Evolutionary conservation across 2,113 vertebrate genomes (phyloP), one percentile per base, ranked within the genome.

Genomic region (Brachypodius melanocephalos): DNA sequence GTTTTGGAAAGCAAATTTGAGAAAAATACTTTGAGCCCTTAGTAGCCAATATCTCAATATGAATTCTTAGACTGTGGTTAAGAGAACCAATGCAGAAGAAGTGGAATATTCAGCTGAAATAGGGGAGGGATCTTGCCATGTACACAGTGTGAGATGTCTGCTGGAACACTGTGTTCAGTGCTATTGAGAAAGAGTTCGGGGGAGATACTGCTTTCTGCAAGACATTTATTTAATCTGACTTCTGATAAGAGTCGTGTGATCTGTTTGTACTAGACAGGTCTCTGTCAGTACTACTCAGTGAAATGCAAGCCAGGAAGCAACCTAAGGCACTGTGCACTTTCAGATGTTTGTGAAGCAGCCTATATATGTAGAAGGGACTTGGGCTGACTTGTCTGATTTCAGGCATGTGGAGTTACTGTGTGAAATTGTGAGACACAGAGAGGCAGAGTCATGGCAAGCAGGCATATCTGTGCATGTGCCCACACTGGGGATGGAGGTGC

Each of bases 171-270:
- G 72, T 38, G 75, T 90, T 92, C 90, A 62, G 72, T 63, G 80
- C 71, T 66, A 25, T 57, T 55, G 49, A 75, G 71, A 88, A 83
- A 57, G 67, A 69, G 82, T 95, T 95, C 90, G 88, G 90, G 85
- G 55, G 51, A 83, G 77, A 66, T 90, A 11, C 66, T 89, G 3
- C 81, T 88, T 90, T 83, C 78, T 90, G 82, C 46, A 90, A 80
- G 72, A 66, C 4, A 32, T 95, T 82, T 75, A 68, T 93, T 91
- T 93, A 51, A 90, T 93, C 92, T 83, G 85, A 83, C 71, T 97
- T 93, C 59, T 92, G 88, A 94, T 94, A 94, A 96, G 65, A 84
- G 32, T 15, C 32, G 20, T 78, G 52, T 79, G 90, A 93, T 90
- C 49, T 83, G 67, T 80, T 83, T 86, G 34, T 42, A 11, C 43